These are phyloP conservation scores for Myzus persicae DNA, from an alignment of 1,140 invertebrate genomes.

Conservation along the genomic window DNA sequence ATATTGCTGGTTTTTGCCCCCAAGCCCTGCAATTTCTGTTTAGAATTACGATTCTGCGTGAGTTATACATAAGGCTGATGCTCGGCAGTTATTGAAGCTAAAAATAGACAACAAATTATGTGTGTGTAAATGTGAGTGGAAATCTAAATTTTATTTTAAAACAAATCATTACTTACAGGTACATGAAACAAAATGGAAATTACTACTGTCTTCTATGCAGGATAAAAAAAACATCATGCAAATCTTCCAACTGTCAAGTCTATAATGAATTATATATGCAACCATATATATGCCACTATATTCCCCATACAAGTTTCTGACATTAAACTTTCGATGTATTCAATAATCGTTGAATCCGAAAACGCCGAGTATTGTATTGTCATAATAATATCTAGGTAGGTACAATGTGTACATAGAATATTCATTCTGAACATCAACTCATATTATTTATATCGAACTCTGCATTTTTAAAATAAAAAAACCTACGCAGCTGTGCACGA, in stretches of 20 bases:
- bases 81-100: too few species aligned
- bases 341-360: background rate
- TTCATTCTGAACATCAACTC: background rate
- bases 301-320: background rate
- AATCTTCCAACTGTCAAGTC: background rate
- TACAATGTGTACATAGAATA: background rate
- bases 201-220: background rate
- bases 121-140: too few species aligned
- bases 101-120: too few species aligned
- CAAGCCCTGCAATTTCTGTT: too few species aligned
- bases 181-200: background rate
- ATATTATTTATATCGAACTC: background rate
- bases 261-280: background rate
- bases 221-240: background rate
- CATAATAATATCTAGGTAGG: background rate
- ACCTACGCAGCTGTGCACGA: background rate
- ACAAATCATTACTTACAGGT: too few species aligned
- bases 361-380: background rate
- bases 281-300: background rate
- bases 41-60: too few species aligned
- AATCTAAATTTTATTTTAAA: too few species aligned
- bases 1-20: too few species aligned
- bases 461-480: background rate
- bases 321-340: background rate
- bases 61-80: too few species aligned